Evolutionary conservation across 2,888 invertebrate species (phyloP).

Genomic region (Ceramica pisi): DNA sequence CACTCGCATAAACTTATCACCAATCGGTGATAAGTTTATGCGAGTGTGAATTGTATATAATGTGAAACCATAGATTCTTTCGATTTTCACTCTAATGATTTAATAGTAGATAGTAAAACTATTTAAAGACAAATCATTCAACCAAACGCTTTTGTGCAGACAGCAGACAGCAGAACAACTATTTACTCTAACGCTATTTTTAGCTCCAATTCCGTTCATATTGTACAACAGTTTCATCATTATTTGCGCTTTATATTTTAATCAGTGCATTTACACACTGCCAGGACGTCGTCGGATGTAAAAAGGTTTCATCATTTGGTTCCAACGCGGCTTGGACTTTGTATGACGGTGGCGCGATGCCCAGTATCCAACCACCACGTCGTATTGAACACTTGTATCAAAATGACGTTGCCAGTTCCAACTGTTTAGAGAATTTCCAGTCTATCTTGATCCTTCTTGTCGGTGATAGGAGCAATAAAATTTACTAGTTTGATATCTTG

Average conservation of each 20-base stretch:
- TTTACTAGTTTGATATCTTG: neutral
- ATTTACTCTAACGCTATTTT: constrained; percentile 7
- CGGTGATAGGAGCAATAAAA: neutral
- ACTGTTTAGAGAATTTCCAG: constrained; percentile 12
- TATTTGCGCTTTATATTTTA: constrained; percentile 16
- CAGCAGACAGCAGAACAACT: neutral
- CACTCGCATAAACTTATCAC: no score
- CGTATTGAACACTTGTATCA: neutral
- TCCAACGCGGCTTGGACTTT: constrained; percentile 41
- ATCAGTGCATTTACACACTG: constrained; percentile 7
- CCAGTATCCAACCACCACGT: constrained; percentile 28
- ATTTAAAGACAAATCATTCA: neutral
- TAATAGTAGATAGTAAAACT: neutral
- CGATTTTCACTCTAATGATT: neutral
- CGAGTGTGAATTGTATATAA: no score
- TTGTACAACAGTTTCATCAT: constrained; percentile 52
- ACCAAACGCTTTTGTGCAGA: neutral
- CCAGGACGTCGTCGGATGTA: constrained; percentile 1
- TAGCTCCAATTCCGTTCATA: neutral
- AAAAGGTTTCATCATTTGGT: constrained; percentile 32
- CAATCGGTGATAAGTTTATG: no score
- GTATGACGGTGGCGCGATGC: neutral
- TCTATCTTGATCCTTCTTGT: constrained; percentile 16
- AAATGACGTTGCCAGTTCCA: constrained; percentile 36
- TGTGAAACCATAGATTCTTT: no score